Evolutionary conservation across 2,113 vertebrate genomes (phyloP).

Genomic region (Brachirus orientalis): DNA sequence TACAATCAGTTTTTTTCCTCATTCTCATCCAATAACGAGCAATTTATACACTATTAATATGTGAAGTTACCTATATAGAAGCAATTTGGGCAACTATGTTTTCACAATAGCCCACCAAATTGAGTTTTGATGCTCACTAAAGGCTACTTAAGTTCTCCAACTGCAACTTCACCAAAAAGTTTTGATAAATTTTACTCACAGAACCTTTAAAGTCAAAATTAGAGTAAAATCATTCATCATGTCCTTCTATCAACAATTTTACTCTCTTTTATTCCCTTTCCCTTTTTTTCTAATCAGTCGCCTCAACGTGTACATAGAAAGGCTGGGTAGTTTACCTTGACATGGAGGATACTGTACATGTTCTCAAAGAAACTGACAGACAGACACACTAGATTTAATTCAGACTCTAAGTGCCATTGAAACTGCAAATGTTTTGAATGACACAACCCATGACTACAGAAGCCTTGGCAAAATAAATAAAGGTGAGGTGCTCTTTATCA

Average conservation of each 20-base stretch:
- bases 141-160: too few species aligned
- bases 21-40: too few species aligned
- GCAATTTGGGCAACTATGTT: too few species aligned
- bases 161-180: too few species aligned
- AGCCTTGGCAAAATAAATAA: conserved; percentile 63
- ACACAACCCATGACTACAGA: conserved; percentile 38
- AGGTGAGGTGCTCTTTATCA: conserved; percentile 62
- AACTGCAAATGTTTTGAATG: conserved; percentile 50
- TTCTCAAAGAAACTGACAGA: conserved; percentile 36
- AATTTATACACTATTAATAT: too few species aligned
- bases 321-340: conserved; percentile 67
- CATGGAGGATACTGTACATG: conserved; percentile 53
- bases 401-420: conserved; percentile 45
- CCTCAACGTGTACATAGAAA: conserved; percentile 35
- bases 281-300: conserved; percentile 23
- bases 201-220: too few species aligned
- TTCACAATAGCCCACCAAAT: too few species aligned
- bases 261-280: conserved; percentile 18
- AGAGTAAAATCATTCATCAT: background rate
- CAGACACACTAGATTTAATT: conserved; percentile 47
- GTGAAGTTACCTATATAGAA: too few species aligned
- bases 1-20: too few species aligned
- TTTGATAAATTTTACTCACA: too few species aligned
- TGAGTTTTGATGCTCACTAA: too few species aligned
- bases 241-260: conserved; percentile 3